These are phyloP conservation scores for Nymphalis polychloros DNA, from an alignment of 2,888 invertebrate genomes.

Conservation along the genomic window DNA sequence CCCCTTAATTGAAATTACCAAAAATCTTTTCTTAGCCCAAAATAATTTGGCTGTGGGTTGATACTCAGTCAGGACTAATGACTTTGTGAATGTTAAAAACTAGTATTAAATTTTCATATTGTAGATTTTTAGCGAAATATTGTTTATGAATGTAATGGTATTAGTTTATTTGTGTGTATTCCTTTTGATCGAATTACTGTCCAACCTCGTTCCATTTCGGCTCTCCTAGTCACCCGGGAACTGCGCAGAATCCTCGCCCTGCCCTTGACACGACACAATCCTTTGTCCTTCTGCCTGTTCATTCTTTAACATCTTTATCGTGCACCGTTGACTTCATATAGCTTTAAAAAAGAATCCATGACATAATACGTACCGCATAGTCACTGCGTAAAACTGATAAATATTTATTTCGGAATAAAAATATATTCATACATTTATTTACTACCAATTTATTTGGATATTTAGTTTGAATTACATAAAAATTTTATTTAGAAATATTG, in stretches of 20 bases:
- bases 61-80: no score
- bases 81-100: no score
- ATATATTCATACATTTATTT: no score
- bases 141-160: not conserved
- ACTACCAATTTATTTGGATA: not conserved
- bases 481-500: no score
- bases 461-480: not conserved
- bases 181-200: slow-evolving; percentile 15
- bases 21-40: no score
- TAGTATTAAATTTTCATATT: not conserved
- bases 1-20: no score
- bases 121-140: not conserved
- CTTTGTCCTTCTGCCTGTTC: slow-evolving; percentile 63
- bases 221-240: slow-evolving; percentile 42
- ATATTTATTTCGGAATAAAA: no score
- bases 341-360: no score
- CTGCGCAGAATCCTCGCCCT: slow-evolving; percentile 78
- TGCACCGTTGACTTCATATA: not conserved
- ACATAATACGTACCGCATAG: no score
- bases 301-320: slow-evolving; percentile 15
- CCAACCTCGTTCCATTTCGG: slow-evolving; percentile 49
- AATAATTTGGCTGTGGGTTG: no score
- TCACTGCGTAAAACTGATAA: no score
- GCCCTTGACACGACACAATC: slow-evolving; percentile 71
- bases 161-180: not conserved